phyloP scores from a whole-genome alignment of 2,113 vertebrate genomes.

The Centropristis striata region DNA sequence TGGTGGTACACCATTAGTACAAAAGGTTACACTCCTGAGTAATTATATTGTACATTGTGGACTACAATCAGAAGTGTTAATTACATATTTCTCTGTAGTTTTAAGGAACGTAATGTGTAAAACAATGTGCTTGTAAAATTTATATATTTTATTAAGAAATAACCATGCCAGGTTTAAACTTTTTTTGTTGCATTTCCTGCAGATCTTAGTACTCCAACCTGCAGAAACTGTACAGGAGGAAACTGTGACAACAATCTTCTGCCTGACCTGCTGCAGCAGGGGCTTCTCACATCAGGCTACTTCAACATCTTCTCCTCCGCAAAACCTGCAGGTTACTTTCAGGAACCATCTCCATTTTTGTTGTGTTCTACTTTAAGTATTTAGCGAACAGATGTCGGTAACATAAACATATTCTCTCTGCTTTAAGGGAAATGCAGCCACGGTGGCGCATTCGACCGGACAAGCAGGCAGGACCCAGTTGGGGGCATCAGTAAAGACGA shows the following conservation, averaged over 20 bases:
- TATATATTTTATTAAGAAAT: no score
- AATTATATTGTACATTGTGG: no score
- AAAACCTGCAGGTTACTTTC: conserved; percentile 70
- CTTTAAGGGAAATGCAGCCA: conserved; percentile 79
- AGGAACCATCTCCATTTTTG: not conserved
- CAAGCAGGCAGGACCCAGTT: conserved; percentile 56
- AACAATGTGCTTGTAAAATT: no score
- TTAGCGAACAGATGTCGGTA: not conserved
- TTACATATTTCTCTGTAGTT: no score
- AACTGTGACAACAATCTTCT: conserved; percentile 72
- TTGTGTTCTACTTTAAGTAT: not conserved
- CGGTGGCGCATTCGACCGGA: conserved; percentile 59
- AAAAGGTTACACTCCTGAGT: no score
- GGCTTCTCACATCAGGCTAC: conserved; percentile 78
- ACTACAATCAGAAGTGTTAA: no score
- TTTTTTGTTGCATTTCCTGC: not conserved
- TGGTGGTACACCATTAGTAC: no score
- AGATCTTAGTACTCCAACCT: conserved; percentile 66
- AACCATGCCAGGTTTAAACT: no score
- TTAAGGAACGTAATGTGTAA: no score
- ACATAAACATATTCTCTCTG: not conserved
- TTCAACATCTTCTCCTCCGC: conserved; percentile 59
- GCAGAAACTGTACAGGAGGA: conserved; percentile 61
- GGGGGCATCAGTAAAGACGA: conserved; percentile 81
- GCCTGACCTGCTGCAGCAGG: conserved; percentile 51